Percentiles rank a stretch among this genome's conserved stretches.
Evolutionary conservation across 2,888 invertebrate species (phyloP).

Genomic region (Ferrisia virgata): DNA sequence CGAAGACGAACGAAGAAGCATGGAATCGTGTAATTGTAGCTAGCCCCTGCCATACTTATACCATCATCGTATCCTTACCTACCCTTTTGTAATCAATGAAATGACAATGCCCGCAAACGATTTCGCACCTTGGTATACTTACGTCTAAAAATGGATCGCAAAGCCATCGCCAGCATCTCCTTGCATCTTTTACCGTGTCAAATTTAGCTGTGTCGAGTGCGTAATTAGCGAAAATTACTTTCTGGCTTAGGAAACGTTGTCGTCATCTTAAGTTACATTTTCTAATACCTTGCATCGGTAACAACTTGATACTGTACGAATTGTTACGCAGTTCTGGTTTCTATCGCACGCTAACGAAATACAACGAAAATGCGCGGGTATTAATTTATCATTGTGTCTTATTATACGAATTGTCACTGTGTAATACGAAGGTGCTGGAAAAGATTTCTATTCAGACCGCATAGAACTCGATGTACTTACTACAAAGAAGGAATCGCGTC

Average conservation of each 20-base stretch:
- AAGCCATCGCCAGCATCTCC: neutral
- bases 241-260: neutral
- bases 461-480: too few species aligned
- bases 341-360: neutral
- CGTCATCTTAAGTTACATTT: too few species aligned
- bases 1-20: neutral
- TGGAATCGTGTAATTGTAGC: neutral
- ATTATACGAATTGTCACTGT: neutral
- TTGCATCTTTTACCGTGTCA: neutral
- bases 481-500: too few species aligned
- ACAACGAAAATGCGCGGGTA: neutral
- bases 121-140: neutral
- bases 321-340: neutral
- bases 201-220: neutral
- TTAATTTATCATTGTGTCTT: neutral
- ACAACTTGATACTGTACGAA: too few species aligned
- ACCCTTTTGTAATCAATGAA: slow-evolving; percentile 18
- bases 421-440: too few species aligned
- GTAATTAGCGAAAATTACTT: neutral
- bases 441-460: too few species aligned
- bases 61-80: too few species aligned
- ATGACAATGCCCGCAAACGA: slow-evolving; percentile 8
- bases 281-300: too few species aligned
- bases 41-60: neutral
- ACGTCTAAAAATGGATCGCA: neutral